Percentiles rank a stretch among this genome's conserved stretches.
Conservation (phyloP, 2,888 invertebrate species). For the Herminia tarsipennalis region DNA sequence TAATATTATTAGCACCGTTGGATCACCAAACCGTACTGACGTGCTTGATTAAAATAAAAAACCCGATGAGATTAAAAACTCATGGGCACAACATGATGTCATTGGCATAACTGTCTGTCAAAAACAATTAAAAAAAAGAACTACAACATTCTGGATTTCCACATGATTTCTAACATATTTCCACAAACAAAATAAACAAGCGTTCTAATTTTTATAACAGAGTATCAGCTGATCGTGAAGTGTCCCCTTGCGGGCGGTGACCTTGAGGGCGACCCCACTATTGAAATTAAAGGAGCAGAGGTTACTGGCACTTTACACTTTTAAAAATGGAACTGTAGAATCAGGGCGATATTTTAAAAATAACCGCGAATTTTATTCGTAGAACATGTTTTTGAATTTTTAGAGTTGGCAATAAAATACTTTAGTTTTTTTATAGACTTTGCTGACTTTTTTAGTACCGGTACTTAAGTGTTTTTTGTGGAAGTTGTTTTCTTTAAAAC, state of each 20-base stretch:
- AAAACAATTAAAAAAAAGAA: too few species aligned
- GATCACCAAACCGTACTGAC: too few species aligned
- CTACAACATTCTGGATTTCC: too few species aligned
- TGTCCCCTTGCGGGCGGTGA: slow-evolving; percentile 78
- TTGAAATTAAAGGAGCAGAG: slow-evolving; percentile 82
- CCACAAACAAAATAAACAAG: background rate
- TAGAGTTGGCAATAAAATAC: background rate
- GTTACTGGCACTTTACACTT: slow-evolving; percentile 84
- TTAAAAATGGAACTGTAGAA: slow-evolving; percentile 66
- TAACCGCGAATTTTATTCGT: slow-evolving; percentile 3
- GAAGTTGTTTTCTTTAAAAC: too few species aligned
- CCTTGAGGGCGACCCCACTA: slow-evolving; percentile 84
- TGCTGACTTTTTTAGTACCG: too few species aligned
- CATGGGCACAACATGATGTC: too few species aligned
- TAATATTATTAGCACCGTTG: too few species aligned
- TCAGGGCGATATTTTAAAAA: slow-evolving; percentile 20
- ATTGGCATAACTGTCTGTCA: too few species aligned
- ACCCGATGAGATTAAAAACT: too few species aligned
- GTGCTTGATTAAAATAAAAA: too few species aligned
- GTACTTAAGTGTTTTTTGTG: too few species aligned
- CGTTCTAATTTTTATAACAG: slow-evolving; percentile 35
- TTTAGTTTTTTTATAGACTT: slow-evolving; percentile 2
- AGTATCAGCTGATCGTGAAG: slow-evolving; percentile 79
- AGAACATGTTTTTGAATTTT: background rate
- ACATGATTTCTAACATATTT: background rate